phyloP scores from a whole-genome alignment of 1,140 invertebrate genomes.

The Heliconius himera region DNA sequence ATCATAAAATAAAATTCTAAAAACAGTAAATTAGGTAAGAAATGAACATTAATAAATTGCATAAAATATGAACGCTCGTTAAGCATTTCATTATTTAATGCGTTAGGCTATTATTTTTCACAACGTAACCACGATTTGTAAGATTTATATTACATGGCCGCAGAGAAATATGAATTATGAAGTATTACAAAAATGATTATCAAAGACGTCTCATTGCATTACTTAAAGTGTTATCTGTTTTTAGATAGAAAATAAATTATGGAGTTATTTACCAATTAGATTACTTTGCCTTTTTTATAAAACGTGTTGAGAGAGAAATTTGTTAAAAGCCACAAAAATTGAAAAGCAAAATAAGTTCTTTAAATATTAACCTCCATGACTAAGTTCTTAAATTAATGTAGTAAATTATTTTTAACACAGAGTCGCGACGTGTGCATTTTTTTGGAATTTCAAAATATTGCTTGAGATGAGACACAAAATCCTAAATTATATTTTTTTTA shows the following conservation, averaged over 20 bases:
- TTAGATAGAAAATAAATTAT: too few species aligned
- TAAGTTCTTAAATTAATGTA: too few species aligned
- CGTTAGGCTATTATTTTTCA: not conserved
- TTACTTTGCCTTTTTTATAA: not conserved
- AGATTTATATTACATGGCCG: not conserved
- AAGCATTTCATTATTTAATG: not conserved
- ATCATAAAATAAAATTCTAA: not conserved
- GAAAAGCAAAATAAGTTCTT: too few species aligned
- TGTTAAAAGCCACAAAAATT: too few species aligned
- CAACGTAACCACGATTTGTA: not conserved
- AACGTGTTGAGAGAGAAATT: not conserved
- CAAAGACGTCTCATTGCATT: not conserved
- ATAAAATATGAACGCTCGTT: constrained; percentile 2
- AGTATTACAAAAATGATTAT: not conserved
- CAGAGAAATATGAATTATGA: not conserved
- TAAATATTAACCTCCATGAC: too few species aligned
- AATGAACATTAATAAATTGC: not conserved
- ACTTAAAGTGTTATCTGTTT: too few species aligned
- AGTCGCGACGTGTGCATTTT: too few species aligned
- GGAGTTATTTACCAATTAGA: too few species aligned
- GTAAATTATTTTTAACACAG: too few species aligned
- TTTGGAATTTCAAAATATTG: too few species aligned
- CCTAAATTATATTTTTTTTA: too few species aligned
- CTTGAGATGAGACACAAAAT: too few species aligned
- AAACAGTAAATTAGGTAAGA: not conserved